Percentiles rank a stretch among this genome's conserved stretches.
phyloP scores from a whole-genome alignment of 2,113 vertebrate genomes.

The Oryctolagus cuniculus region mOryCun1.1 NC_091433.1:127991001-127991500 shows the following conservation, averaged over 20 bases:
- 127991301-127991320: too few relatives aligned
- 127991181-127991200: too few relatives aligned
- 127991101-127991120: neutral
- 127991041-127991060: neutral
- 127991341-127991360: too few relatives aligned
- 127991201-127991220: too few relatives aligned
- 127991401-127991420: neutral
- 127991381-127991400: neutral
- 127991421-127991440: neutral
- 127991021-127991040: neutral
- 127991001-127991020: neutral
- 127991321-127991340: too few relatives aligned
- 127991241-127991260: too few relatives aligned
- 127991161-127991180: too few relatives aligned
- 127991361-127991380: neutral
- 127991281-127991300: too few relatives aligned
- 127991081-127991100: neutral
- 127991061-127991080: neutral
- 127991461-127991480: neutral
- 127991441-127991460: neutral
- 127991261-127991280: too few relatives aligned
- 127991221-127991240: too few relatives aligned
- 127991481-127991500: neutral
- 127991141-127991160: too few relatives aligned
- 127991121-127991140: too few relatives aligned